Base-by-base conservation (phyloP, 1,140 invertebrate genomes). In the Heliothis virescens region DNA sequence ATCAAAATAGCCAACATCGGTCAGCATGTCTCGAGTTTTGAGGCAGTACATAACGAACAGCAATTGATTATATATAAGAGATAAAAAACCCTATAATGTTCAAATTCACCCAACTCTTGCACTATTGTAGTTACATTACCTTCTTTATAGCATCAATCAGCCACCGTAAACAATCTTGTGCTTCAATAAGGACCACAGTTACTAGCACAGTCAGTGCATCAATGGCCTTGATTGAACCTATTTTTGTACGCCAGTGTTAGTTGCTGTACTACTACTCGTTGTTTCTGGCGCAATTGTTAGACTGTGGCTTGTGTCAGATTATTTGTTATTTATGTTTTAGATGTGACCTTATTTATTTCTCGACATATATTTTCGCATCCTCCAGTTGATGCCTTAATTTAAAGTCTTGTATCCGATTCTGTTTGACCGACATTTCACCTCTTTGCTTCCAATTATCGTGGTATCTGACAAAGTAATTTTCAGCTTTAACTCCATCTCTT, bases 151-250 rank as follows among this genome's bases (percentile, higher is more conserved):
- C 21, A 62, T 75, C 72, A 62, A 52, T 75, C 57, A 78, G 52
- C n/a, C 62, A 18, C n/a, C 29, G 15, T 15, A 47, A 67, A 78
- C 52, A 47, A 78, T 62, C 63, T 76, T 60, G 34, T 47, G 10
- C 47, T 53, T 76, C 48, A 48, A 63, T 52, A n/a, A 63, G 52
- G 16, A 41, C n/a, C 60, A 63, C 41, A 65, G 62, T n/a, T n/a
- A 21, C 26, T 10, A n/a, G 13, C 41, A 47, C 41, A 41, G 16
- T 9, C 62, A 65, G 62, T 71, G 65, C 65, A 59, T 75, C 62
- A 80, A 76, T 75, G 60, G 71, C 16, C 34, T 71, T 81, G 71
- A 81, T 75, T 69, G 26, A 76, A 76, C 71, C 79, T 76, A 81
- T 81, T 81, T 81, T 81, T 76, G 63, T 57, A 29, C 73, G 53